Evolutionary conservation across 2,113 vertebrate genomes (phyloP), one percentile per base, ranked within the genome.

Genomic region (Lepus timidus): DNA sequence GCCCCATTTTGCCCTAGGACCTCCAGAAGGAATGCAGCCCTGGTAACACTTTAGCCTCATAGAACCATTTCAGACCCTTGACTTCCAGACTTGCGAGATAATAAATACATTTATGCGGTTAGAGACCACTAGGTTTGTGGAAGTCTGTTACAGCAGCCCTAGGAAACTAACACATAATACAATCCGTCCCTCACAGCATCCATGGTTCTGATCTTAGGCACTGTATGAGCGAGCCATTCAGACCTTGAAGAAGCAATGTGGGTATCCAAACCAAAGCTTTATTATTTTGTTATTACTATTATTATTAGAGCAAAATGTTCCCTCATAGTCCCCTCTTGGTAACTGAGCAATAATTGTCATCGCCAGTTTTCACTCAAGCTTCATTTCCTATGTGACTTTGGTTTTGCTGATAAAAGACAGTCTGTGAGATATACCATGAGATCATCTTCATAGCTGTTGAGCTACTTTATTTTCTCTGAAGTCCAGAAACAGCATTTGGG

Each of bases 281-380:
- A 19, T 4, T 9, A 1, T 58, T 29, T 65, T 81, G 51, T 83
- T 90, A 49, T 78, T 92, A 44, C 44, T 44, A 44, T 44, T 19
- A 16, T 58, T 94, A 73, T 52, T 73, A 90, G n/a, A 88, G 55
- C 58, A 94, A 92, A 85, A 86, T 82, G 31, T 52, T 44, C 44
- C 83, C 74, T 84, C n/a, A 44, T 39, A 36, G 10, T 55, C 13
- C 25, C 81, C 88, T 64, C 84, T 78, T 87, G n/a, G 12, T 80
- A 70, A 88, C 20, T 49, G 36, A 17, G 20, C 78, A n/a, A 20
- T 68, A 64, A 65, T 39, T 52, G 13, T 58, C 76, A 0, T 44
- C 29, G 65, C 27, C 49, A 67, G 27, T 75, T 95, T 91, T 86
- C 25, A 58, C 29, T 86, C n/a, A 17, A 75, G 9, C 70, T 83